phyloP scores from a whole-genome alignment of 2,113 vertebrate species.

The Oreochromis niloticus region DNA sequence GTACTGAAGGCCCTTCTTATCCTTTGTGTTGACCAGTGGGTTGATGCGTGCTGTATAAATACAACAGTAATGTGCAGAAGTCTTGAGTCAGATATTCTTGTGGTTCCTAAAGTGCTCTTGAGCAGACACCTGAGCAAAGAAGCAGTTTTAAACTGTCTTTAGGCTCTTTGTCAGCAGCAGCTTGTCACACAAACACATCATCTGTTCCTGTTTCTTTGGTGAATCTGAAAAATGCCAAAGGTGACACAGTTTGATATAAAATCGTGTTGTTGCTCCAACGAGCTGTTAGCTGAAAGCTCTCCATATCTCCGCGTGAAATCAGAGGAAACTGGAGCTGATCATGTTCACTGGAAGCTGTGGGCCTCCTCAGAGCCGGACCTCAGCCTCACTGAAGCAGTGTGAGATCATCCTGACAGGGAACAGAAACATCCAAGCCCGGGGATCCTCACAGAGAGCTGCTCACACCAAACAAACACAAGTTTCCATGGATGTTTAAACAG shows the following conservation, averaged over 20 bases:
- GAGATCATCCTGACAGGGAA: neutral
- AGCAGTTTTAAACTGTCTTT: neutral
- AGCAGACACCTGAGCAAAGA: neutral
- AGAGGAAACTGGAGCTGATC: neutral
- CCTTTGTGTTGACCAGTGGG: neutral
- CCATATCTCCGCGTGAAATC: neutral
- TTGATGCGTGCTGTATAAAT: neutral
- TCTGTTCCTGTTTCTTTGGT: too few species aligned
- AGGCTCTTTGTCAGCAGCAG: neutral
- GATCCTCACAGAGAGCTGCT: neutral
- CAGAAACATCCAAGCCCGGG: neutral
- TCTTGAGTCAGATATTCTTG: neutral
- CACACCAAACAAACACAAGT: neutral
- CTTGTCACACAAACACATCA: neutral
- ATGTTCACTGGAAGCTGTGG: neutral
- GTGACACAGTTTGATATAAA: neutral
- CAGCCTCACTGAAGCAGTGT: neutral
- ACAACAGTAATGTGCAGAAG: neutral
- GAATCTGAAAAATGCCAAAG: neutral
- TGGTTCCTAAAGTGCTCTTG: neutral
- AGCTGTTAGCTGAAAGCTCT: neutral
- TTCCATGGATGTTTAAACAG: neutral
- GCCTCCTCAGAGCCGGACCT: neutral
- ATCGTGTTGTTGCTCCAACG: neutral
- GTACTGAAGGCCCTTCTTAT: fast-evolving